Evolutionary conservation across 2,113 vertebrate species (phyloP).

Genomic region (Phalacrocorax carbo): DNA sequence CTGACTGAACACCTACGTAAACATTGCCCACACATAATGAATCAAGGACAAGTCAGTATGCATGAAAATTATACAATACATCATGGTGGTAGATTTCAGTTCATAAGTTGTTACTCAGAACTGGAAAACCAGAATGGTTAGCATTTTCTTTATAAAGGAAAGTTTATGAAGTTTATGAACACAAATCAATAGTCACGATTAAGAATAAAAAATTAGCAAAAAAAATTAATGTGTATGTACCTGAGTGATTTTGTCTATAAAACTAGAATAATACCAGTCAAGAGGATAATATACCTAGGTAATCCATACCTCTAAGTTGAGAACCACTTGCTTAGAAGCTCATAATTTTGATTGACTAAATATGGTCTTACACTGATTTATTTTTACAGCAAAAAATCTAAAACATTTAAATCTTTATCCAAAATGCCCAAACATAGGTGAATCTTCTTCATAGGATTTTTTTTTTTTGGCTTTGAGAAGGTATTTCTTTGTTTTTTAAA

Average conservation of each 20-base stretch:
- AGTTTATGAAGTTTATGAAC: background rate
- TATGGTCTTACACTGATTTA: background rate
- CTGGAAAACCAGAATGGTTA: background rate
- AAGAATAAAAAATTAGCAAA: background rate
- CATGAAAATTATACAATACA: background rate
- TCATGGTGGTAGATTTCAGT: background rate
- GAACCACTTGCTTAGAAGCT: background rate
- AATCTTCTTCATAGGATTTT: background rate
- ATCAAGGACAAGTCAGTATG: background rate
- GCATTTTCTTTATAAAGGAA: background rate
- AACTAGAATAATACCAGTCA: background rate
- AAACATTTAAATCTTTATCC: background rate
- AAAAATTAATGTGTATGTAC: background rate
- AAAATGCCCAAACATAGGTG: background rate
- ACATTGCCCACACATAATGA: background rate
- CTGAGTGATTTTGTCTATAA: background rate
- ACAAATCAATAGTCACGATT: background rate
- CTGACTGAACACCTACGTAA: background rate
- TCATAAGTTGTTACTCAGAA: background rate
- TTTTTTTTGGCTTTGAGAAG: background rate
- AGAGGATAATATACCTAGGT: background rate
- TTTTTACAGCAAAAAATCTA: background rate
- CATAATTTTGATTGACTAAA: background rate
- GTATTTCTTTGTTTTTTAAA: conserved; percentile 6
- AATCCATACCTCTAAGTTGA: background rate